phyloP scores from a whole-genome alignment of 2,113 vertebrate species.

The Passer domesticus region DNA sequence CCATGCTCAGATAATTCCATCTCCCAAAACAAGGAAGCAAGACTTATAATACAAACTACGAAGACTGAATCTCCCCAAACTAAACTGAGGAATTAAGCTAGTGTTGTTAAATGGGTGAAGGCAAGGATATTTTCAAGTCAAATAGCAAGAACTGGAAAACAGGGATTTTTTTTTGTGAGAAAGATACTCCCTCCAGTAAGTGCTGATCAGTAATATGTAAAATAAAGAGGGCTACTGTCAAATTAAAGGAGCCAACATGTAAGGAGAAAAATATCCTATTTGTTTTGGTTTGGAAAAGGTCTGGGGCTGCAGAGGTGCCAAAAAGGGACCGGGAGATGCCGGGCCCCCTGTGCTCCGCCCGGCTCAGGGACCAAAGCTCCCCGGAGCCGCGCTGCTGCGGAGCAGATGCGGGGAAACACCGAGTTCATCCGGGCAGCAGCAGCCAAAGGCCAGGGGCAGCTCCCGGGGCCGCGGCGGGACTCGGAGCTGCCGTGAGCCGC shows the following conservation, averaged over 20 bases:
- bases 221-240: neutral
- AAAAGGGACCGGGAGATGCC: rapidly evolving
- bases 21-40: neutral
- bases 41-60: neutral
- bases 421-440: neutral
- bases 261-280: neutral
- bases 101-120: neutral
- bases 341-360: neutral
- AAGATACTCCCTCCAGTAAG: rapidly evolving
- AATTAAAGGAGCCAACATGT: neutral
- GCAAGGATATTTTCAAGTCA: neutral
- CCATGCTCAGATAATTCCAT: neutral
- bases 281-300: neutral
- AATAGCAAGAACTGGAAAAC: neutral
- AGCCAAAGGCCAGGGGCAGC: neutral
- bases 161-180: neutral
- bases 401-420: neutral
- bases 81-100: neutral
- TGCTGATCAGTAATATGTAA: neutral
- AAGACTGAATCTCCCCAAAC: neutral
- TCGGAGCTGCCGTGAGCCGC: neutral
- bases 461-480: neutral
- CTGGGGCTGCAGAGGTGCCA: neutral
- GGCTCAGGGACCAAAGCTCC: neutral
- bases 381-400: neutral